Percentiles rank a stretch among this genome's conserved stretches.
These are phyloP conservation scores for Caenorhabditis uteleia DNA, from an alignment of 2,888 invertebrate species.

Conservation along the genomic window DNA sequence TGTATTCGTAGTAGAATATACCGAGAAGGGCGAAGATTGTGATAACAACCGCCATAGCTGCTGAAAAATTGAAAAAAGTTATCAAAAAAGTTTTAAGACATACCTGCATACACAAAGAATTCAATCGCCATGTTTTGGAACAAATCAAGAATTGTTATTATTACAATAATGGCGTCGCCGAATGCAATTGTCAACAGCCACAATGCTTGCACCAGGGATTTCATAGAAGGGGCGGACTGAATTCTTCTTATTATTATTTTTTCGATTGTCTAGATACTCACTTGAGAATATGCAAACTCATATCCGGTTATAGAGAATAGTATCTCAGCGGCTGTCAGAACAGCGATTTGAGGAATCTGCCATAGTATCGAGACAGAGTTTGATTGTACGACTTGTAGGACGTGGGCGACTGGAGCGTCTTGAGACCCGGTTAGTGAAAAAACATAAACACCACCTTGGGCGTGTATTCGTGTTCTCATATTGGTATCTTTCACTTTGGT, in stretches of 20 bases:
- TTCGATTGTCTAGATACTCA: too few species aligned
- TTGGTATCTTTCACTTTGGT: slow-evolving; percentile 23
- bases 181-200: slow-evolving; percentile 91
- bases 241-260: too few species aligned
- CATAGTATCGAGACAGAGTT: slow-evolving; percentile 70
- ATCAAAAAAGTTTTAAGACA: neutral
- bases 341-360: slow-evolving; percentile 72
- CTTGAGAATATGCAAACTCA: slow-evolving; percentile 69
- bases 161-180: slow-evolving; percentile 90
- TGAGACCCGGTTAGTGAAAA: slow-evolving; percentile 39
- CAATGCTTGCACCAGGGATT: slow-evolving; percentile 87
- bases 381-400: slow-evolving; percentile 43
- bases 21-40: slow-evolving; percentile 83
- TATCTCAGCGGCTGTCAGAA: slow-evolving; percentile 73
- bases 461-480: slow-evolving; percentile 8
- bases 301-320: slow-evolving; percentile 73
- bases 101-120: slow-evolving; percentile 60
- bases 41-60: slow-evolving; percentile 84
- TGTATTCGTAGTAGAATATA: slow-evolving; percentile 77
- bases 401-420: slow-evolving; percentile 10
- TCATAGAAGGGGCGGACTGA: slow-evolving; percentile 87
- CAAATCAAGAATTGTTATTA: slow-evolving; percentile 74
- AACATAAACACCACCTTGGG: slow-evolving; percentile 64
- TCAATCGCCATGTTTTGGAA: slow-evolving; percentile 59
- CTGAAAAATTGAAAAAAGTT: slow-evolving; percentile 71